These are phyloP conservation scores for Eurystomus glaucurus DNA, from an alignment of 2,797 vertebrate species.

Conservation along the genomic window DNA sequence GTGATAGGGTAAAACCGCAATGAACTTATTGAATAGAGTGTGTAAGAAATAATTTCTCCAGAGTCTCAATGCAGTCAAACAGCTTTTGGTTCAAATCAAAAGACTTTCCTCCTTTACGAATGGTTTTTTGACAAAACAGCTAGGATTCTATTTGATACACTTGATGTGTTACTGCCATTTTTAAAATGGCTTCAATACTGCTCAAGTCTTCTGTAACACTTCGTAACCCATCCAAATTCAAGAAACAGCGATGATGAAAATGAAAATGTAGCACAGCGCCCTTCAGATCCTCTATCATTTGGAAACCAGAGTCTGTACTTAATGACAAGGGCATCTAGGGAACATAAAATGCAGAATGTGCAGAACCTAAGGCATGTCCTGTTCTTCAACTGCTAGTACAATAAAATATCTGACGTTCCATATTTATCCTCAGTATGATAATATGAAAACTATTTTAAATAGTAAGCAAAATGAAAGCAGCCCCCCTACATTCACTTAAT, in stretches of 20 bases:
- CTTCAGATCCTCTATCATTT: conserved; percentile 8
- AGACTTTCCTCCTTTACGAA: neutral
- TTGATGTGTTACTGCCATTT: neutral
- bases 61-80: neutral
- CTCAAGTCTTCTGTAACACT: neutral
- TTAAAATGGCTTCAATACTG: neutral
- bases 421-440: neutral
- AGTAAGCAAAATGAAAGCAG: neutral
- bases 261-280: neutral
- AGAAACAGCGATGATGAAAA: conserved; percentile 6
- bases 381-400: neutral
- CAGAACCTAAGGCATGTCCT: neutral
- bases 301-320: neutral
- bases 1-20: neutral
- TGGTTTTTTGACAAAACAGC: neutral
- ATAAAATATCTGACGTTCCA: neutral
- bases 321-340: conserved; percentile 23
- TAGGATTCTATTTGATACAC: neutral
- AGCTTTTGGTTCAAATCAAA: neutral
- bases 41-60: neutral
- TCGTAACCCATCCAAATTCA: neutral
- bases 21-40: neutral
- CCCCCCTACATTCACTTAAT: neutral
- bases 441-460: neutral
- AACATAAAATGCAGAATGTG: neutral